Base-by-base conservation (phyloP, 2,888 invertebrate genomes). In the Cybosia mesomella region DNA sequence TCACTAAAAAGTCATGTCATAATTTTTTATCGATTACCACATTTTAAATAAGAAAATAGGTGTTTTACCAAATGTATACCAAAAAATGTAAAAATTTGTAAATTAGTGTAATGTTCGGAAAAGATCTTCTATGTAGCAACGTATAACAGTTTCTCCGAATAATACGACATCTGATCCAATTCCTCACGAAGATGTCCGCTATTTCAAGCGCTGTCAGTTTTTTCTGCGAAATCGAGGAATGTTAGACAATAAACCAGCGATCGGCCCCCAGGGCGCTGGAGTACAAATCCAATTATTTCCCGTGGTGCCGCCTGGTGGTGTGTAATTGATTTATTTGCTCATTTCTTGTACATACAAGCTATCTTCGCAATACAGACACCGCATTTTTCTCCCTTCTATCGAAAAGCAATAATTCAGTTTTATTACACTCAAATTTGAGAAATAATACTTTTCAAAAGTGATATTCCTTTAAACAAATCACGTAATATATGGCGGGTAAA, bases 321-420 rank as follows among this genome's bases (percentile, higher is more conserved):
- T 88, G 92, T 91, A 92, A 92, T 92, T 92, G 91, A 92, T 93
- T 92, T 92, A 93, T 92, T 92, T 91, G 89, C 88, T 91, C 90
- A 91, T 91, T 90, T 91, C 87, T 87, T 87, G 77, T 85, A 84
- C 89, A 87, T 83, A 87, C 83, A 80, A 83, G 79, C 80, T 85
- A 88, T 86, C 82, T 86, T 80, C 72, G 64, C 70, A 77, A 77
- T 80, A 80, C 85, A 83, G 82, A 81, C 74, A 78, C 75, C 74
- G 78, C 77, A 78, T 82, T 83, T 82, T 81, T 84, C 77, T 81
- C 75, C 72, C 53, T 66, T 71, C 73, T 70, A 76, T 79, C 69
- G 61, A 60, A 65, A 67, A 75, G 68, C 74, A 70, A 77, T 75
- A 76, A 78, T 66, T 71, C 43, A 36, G 58, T 28, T 62, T 76